Percentiles rank a stretch among this genome's conserved stretches.
phyloP scores from a whole-genome alignment of 1,140 invertebrate species.

The Lasaia peninsularis region DNA sequence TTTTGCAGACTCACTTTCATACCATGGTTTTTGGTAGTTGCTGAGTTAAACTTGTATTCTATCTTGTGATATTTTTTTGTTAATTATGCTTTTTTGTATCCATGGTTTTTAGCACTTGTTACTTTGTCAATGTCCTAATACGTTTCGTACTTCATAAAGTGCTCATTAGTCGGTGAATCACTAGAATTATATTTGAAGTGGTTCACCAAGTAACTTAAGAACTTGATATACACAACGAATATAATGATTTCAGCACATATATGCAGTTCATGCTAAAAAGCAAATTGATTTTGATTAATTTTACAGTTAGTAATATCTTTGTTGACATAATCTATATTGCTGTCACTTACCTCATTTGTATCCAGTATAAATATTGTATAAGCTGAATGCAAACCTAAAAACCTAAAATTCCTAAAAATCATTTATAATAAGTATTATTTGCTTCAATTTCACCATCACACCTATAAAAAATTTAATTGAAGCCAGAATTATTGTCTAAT shows the following conservation, averaged over 20 bases:
- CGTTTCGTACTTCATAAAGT: neutral
- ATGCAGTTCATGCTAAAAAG: too few relatives aligned
- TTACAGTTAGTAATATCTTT: too few relatives aligned
- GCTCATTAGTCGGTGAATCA: neutral
- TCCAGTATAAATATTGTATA: too few relatives aligned
- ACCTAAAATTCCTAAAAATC: too few relatives aligned
- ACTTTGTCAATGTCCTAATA: constrained; percentile 34
- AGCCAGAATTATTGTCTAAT: neutral
- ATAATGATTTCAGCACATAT: too few relatives aligned
- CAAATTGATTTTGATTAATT: too few relatives aligned
- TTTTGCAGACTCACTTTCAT: neutral
- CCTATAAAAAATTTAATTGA: neutral
- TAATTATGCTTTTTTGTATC: constrained; percentile 21
- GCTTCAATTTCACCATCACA: too few relatives aligned
- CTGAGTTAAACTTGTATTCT: neutral
- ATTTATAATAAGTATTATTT: too few relatives aligned
- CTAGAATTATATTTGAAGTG: neutral
- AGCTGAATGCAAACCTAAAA: too few relatives aligned
- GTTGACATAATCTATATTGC: too few relatives aligned
- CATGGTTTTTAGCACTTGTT: constrained; percentile 33
- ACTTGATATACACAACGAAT: too few relatives aligned
- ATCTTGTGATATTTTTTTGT: neutral
- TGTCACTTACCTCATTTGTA: too few relatives aligned
- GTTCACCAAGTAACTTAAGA: neutral
- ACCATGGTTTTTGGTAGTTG: neutral